phyloP scores from a whole-genome alignment of 2,797 vertebrate species.

The Lutjanus campechanus region DNA sequence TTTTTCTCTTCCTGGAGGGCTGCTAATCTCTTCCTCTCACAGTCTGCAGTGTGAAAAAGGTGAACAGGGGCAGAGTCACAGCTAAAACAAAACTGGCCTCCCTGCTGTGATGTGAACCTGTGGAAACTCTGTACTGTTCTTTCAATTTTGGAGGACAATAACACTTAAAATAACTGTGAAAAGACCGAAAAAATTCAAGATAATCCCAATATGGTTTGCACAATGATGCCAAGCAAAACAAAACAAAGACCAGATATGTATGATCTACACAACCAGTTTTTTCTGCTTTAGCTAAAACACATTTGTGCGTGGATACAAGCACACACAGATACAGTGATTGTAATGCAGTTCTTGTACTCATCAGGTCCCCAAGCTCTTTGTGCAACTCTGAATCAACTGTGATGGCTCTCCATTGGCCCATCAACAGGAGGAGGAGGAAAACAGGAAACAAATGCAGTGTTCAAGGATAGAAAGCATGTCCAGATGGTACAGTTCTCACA shows the following conservation, averaged over 20 bases:
- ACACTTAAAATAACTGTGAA: neutral
- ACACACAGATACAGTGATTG: conserved; percentile 60
- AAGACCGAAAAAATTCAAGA: neutral
- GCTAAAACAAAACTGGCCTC: conserved; percentile 42
- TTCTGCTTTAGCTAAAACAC: conserved; percentile 34
- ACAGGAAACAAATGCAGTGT: conserved; percentile 66
- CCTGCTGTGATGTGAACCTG: conserved; percentile 33
- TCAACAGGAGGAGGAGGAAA: conserved; percentile 62
- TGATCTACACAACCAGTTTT: conserved; percentile 5
- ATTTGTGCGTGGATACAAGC: conserved; percentile 27
- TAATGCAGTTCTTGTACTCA: conserved; percentile 77
- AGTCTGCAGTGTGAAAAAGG: conserved; percentile 42
- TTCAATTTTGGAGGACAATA: neutral
- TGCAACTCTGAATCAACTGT: conserved; percentile 63
- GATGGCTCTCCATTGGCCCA: conserved; percentile 69
- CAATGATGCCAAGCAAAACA: neutral
- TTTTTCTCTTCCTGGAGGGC: conserved; percentile 54
- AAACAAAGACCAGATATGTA: conserved; percentile 32
- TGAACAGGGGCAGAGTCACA: conserved; percentile 42
- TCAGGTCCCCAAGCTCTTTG: conserved; percentile 71
- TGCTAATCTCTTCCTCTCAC: conserved; percentile 72
- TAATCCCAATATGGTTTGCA: conserved; percentile 10
- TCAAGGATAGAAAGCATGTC: conserved; percentile 50
- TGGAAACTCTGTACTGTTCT: conserved; percentile 26
- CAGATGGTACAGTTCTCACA: conserved; percentile 62